phyloP scores from a whole-genome alignment of 2,888 invertebrate genomes.

The Eremobia ochroleuca region DNA sequence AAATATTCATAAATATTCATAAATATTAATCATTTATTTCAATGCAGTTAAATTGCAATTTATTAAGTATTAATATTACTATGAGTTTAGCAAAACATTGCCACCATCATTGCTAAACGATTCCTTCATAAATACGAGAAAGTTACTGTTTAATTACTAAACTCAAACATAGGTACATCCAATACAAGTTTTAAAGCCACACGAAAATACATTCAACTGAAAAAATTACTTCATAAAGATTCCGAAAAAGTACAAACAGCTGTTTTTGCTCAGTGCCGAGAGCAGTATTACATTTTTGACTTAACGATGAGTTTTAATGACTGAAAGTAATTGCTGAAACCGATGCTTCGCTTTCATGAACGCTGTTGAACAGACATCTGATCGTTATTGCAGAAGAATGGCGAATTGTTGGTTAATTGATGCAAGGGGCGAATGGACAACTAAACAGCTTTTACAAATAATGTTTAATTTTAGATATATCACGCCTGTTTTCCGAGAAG shows the following conservation, averaged over 20 bases:
- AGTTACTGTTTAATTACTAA: not conserved
- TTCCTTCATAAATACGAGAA: not conserved
- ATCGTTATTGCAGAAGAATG: constrained; percentile 3
- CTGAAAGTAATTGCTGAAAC: constrained; percentile 51
- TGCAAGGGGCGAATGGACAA: no score
- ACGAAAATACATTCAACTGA: constrained; percentile 12
- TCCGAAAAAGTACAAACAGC: constrained; percentile 11
- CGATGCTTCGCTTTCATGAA: constrained; percentile 12
- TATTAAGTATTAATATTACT: no score
- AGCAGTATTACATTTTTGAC: constrained; percentile 49
- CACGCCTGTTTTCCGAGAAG: not conserved
- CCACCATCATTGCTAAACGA: not conserved
- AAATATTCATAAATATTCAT: no score
- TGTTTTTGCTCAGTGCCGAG: constrained; percentile 15
- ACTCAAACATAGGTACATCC: not conserved
- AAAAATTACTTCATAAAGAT: constrained; percentile 1
- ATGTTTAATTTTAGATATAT: not conserved
- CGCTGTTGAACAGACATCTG: constrained; percentile 6
- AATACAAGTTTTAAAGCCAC: constrained; percentile 6
- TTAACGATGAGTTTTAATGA: constrained; percentile 58
- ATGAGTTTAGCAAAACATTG: not conserved
- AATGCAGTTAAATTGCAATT: no score
- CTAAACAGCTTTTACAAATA: not conserved
- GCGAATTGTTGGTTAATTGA: not conserved
- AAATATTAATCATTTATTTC: no score